Evolutionary conservation across 2,113 vertebrate species (phyloP).

Genomic region (Epinephelus lanceolatus): DNA sequence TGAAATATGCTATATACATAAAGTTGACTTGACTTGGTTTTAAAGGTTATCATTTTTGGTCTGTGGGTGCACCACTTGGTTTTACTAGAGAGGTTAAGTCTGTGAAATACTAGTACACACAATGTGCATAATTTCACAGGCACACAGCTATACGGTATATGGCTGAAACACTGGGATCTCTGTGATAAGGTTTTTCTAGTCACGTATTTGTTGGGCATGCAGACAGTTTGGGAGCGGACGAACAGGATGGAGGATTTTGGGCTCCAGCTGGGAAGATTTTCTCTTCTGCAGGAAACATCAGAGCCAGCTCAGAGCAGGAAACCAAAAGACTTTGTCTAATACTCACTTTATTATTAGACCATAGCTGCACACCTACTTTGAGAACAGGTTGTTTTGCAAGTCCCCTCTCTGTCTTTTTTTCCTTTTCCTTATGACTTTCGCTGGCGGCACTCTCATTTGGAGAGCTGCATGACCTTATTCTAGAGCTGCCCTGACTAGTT

Average conservation of each 20-base stretch:
- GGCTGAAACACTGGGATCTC: background rate
- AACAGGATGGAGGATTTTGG: slow-evolving; percentile 14
- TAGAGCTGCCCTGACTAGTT: slow-evolving; percentile 34
- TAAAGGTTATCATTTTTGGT: background rate
- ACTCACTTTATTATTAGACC: background rate
- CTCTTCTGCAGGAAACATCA: slow-evolving; percentile 24
- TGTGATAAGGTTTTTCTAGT: slow-evolving; percentile 26
- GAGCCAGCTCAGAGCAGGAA: slow-evolving; percentile 5
- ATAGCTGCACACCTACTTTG: background rate
- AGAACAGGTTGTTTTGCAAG: slow-evolving; percentile 4
- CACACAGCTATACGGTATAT: background rate
- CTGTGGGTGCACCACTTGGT: background rate
- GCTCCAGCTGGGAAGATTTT: slow-evolving; percentile 36
- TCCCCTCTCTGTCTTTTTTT: slow-evolving; percentile 6
- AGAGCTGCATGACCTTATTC: slow-evolving; percentile 42
- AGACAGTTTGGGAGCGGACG: slow-evolving; percentile 5
- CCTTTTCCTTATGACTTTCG: slow-evolving; percentile 8
- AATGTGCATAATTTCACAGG: background rate
- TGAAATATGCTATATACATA: no score
- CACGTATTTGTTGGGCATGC: slow-evolving; percentile 23
- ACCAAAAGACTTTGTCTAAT: slow-evolving; percentile 6
- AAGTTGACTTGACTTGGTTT: no score
- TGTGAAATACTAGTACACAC: no score
- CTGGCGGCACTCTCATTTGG: background rate
- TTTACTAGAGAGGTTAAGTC: background rate